Base-by-base conservation (phyloP, 2,113 vertebrate species). In the Dissostichus mawsoni region DNA sequence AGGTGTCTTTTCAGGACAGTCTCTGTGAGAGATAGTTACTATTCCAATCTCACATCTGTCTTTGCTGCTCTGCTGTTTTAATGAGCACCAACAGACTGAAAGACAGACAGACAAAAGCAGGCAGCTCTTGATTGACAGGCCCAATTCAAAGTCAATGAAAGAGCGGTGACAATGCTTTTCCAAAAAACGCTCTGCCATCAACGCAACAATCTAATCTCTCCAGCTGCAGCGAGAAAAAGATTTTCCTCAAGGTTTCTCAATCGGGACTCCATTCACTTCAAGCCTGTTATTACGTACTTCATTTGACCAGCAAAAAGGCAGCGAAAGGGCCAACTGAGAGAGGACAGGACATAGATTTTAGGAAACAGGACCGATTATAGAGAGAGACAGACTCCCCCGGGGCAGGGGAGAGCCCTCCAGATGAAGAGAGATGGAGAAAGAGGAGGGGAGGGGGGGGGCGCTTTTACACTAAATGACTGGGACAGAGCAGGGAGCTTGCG, bases 381-480 rank as follows among this genome's bases (percentile, higher is more conserved):
- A 59, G 81, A 75, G 50, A 81, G 68, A 48, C 83, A 74, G 84
- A 87, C 82, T 88, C 76, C 85, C 89, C 77, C 36, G 8, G 90
- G 85, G 84, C 64, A 12, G 3, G 33, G 41, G 45, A 82, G 91
- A 86, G 85, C 73, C 87, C 84, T 89, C 29, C 36, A 91, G 84
- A 90, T 86, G 82, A 86, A 67, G 85, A 89, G 84, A 84, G 84
- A 52, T 76, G 52, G 52, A 13, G 62, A 20, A 44, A 77, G 53
- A 7, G 73, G 83, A 56, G 61, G 77, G 23, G 65, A 33, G 9
- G 50, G 45, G 48, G 76, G 69, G 62, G 57, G 8, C 8, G 58
- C 63, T 87, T 89, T 86, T 84, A 88, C 80, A 80, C 82, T 92
- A 86, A 90, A 90, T 80, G 83, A 82, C 62, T 84, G 44, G 72